phyloP scores from a whole-genome alignment of 2,113 vertebrate genomes.

The Oncorhynchus clarkii region DNA sequence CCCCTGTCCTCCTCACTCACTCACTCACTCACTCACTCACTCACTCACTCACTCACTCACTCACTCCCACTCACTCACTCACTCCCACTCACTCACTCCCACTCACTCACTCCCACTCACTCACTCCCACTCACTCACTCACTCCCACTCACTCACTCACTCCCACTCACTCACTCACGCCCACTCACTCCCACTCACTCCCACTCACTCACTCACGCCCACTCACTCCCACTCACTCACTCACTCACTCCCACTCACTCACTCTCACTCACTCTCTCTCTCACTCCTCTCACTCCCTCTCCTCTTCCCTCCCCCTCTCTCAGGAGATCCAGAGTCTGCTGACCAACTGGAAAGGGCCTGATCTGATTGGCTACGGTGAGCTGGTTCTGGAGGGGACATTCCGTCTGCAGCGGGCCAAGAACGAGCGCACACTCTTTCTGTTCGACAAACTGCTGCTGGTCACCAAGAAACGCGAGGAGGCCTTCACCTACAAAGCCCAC shows the following conservation, averaged over 20 bases:
- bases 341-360: slow-evolving; percentile 97
- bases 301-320: neutral
- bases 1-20: neutral
- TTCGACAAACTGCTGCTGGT: slow-evolving; percentile 95
- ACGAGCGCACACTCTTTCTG: slow-evolving; percentile 93
- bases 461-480: slow-evolving; percentile 95
- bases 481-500: slow-evolving; percentile 93
- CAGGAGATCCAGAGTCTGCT: slow-evolving; percentile 98
- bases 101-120: neutral
- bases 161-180: neutral
- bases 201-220: neutral
- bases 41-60: no score
- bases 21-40: neutral
- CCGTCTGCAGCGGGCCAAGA: slow-evolving; percentile 94
- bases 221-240: neutral
- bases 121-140: no score
- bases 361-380: slow-evolving; percentile 94
- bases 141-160: neutral
- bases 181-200: neutral
- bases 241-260: neutral
- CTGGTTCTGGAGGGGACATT: slow-evolving; percentile 95
- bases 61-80: no score
- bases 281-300: neutral
- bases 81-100: no score
- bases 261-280: neutral